A percentile compares a stretch with the other conserved stretches of the same genome.
phyloP scores from a whole-genome alignment of 2,888 invertebrate species.

The Eilema depressum region DNA sequence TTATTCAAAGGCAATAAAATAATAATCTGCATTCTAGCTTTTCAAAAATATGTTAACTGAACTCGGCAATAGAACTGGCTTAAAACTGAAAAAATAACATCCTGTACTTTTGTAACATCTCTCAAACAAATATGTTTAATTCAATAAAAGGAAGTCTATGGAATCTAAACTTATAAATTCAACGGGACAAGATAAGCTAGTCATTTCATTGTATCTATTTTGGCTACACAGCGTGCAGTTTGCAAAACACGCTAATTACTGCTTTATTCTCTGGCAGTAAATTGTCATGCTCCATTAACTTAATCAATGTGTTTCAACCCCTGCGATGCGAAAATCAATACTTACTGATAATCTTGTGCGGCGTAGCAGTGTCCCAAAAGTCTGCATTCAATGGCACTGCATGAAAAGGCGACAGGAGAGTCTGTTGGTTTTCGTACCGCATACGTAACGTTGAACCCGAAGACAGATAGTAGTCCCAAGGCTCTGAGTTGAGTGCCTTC shows the following conservation, averaged over 20 bases:
- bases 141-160: too few species aligned
- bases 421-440: conserved; percentile 88
- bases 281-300: neutral
- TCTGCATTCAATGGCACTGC: conserved; percentile 93
- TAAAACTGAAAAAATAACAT: too few species aligned
- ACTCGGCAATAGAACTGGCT: too few species aligned
- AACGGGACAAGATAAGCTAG: too few species aligned
- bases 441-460: conserved; percentile 97
- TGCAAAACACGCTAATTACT: neutral
- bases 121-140: too few species aligned
- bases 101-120: too few species aligned
- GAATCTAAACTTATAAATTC: too few species aligned
- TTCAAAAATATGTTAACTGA: too few species aligned
- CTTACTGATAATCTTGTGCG: conserved; percentile 91
- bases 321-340: conserved; percentile 41
- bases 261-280: neutral
- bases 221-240: neutral
- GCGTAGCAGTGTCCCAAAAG: conserved; percentile 95
- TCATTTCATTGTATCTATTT: neutral
- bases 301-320: neutral
- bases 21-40: too few species aligned
- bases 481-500: conserved; percentile 95
- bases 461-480: conserved; percentile 93
- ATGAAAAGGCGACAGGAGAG: conserved; percentile 86
- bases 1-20: too few species aligned